Evolutionary conservation across 2,797 vertebrate genomes (phyloP).

Genomic region (Odontamblyopus lacepedii): DNA sequence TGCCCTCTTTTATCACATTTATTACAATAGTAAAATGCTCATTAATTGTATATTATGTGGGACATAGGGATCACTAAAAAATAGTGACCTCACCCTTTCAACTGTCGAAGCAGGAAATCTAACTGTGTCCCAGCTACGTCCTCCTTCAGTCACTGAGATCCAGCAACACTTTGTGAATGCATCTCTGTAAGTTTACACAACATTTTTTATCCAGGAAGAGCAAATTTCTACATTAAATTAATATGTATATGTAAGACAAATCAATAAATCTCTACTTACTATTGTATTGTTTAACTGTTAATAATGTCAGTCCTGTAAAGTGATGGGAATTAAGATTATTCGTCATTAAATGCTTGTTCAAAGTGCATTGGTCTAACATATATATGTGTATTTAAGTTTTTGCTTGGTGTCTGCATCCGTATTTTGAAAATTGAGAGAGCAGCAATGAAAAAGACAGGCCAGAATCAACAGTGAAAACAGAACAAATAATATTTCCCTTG

Average conservation of each 20-base stretch:
- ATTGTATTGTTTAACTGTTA: too few species aligned
- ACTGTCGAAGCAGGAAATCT: constrained; percentile 66
- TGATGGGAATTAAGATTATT: too few species aligned
- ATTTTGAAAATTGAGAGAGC: constrained; percentile 64
- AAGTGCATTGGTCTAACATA: too few species aligned
- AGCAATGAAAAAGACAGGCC: constrained; percentile 57
- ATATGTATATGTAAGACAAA: too few species aligned
- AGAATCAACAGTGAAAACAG: constrained; percentile 66
- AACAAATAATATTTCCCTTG: constrained; percentile 71
- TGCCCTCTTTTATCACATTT: constrained; percentile 50
- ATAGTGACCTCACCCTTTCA: constrained; percentile 66
- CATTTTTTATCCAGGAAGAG: too few species aligned
- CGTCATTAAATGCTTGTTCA: too few species aligned
- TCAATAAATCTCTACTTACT: too few species aligned
- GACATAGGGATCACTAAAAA: constrained; percentile 72
- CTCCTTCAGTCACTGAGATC: constrained; percentile 16
- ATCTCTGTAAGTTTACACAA: too few species aligned
- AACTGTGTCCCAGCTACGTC: constrained; percentile 59
- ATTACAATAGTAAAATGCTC: constrained; percentile 50
- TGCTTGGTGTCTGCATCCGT: constrained; percentile 30
- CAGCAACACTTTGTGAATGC: neutral
- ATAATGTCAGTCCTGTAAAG: too few species aligned
- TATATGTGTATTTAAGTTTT: neutral
- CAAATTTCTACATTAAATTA: too few species aligned
- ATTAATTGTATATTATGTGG: constrained; percentile 33